Evolutionary conservation across 2,797 vertebrate genomes (phyloP), one percentile per base, ranked within the genome.

Genomic region (Peromyscus attwateri): DNA sequence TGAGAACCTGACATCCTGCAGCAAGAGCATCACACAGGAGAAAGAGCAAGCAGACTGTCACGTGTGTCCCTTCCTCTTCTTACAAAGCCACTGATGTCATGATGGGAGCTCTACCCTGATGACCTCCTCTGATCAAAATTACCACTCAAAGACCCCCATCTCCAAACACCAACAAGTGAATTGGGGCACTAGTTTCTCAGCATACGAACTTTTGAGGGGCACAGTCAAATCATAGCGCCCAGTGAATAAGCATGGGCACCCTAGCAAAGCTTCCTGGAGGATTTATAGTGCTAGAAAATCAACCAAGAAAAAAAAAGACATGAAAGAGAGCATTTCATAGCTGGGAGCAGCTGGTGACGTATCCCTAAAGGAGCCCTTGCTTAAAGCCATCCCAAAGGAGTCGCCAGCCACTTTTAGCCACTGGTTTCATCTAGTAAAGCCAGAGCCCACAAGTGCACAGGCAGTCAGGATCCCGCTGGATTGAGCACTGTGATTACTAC

Each of bases 401-500:
- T 60, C 31, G 40, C 40, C 66, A 60, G 14, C 57, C 52, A 55
- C 60, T 43, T 64, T 43, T 34, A 55, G 31, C 37, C 60, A 37
- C 52, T 23, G 23, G 43, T 34, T 57, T 16, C 13, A 11, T 52
- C 49, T 7, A 52, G 79, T 11, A 21, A 75, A 55, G 57, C 14
- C 60, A 64, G 46, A 89, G 34, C n/a, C 82, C 12, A 71, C 37
- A n/a, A 0, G 1, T 1, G n/a, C 6, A 11, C 25, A 31, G 60
- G 75, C n/a, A 12, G 2, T 19, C 12, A 12, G 76, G 14, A 90
- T 46, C 2, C 40, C 8, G 43, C 12, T 13, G 5, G 2, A 49
- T 5, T 40, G 27, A 25, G 16, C 1, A 0, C 1, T 49, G 60
- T 2, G 25, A 62, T 1, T 37, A 17, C 29, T 25, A 27, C 81